Conservation (phyloP, 2,888 invertebrate genomes). For the Lasioglossum vierecki region DNA sequence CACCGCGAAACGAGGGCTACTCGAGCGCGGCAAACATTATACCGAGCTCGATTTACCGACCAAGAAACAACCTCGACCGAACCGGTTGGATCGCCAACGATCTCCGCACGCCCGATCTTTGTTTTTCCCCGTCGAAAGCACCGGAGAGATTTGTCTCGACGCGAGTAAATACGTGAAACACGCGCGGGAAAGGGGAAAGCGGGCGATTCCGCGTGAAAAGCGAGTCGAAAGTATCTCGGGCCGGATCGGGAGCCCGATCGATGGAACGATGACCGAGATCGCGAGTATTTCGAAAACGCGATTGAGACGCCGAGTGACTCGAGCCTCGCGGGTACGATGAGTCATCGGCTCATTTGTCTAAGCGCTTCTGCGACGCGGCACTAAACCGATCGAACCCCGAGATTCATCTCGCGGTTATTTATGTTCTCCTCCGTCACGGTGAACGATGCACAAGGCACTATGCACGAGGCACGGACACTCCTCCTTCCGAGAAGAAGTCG, state of each 20-base stretch:
- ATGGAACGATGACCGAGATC: background rate
- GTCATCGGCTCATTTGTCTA: constrained; percentile 1
- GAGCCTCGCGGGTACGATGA: background rate
- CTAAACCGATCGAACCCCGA: constrained; percentile 12
- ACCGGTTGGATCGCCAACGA: background rate
- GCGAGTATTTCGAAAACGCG: background rate
- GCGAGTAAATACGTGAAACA: background rate
- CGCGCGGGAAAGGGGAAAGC: background rate
- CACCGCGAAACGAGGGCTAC: background rate
- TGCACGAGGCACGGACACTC: background rate
- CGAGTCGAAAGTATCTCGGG: background rate
- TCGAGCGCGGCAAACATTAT: background rate
- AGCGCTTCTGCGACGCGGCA: background rate
- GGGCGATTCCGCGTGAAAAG: background rate
- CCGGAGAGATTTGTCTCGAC: background rate
- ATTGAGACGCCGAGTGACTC: background rate
- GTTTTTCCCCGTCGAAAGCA: background rate
- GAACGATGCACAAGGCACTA: background rate
- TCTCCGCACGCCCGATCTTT: background rate
- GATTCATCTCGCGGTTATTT: constrained; percentile 17
- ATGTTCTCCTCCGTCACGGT: constrained; percentile 11
- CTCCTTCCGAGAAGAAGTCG: background rate
- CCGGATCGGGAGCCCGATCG: background rate
- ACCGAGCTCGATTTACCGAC: background rate
- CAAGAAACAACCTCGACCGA: background rate